Base-by-base conservation (phyloP, 2,113 vertebrate species). In the Cervus canadensis region DNA sequence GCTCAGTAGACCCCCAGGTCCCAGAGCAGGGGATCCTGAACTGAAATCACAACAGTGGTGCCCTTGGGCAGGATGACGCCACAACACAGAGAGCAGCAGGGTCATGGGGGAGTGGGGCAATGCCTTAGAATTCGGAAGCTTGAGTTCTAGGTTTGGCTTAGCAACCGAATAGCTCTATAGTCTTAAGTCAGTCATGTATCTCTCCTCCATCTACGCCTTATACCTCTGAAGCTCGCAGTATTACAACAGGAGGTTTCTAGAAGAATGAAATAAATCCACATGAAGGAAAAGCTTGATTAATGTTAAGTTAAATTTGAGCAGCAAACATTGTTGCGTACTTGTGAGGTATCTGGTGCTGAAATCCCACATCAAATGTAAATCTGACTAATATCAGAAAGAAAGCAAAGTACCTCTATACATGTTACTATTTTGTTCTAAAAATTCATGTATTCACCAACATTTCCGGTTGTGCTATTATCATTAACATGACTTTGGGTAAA, bases 301-400 rank as follows among this genome's bases (percentile, higher is more conserved):
- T 88, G 21, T 71, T 50, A 82, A 93, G 76, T 92, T 92, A 87
- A 87, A 64, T 84, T 30, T 92, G 15, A 87, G 26, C 28, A 93
- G 86, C 30, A 76, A 82, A 83, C 5, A 15, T 40, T 89, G 45
- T 33, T 89, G 59, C n/a, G 25, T 11, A 16, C 23, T 93, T 71
- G 57, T n/a, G 71, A 91, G 13, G 76, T 81, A 48, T 48, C 36
- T 89, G 76, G 45, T 83, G 43, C n/a, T 36, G 36, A n/a, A 19
- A 92, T n/a, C 91, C 21, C 36, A 23, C 25, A 57, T 89, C 56
- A 85, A 84, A 40, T 4, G 28, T 81, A 71, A 87, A 33, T 71
- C 7, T 92, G 52, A 90, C n/a, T 92, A 94, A 76, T 78, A 90
- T n/a, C 87, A 36, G 28, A 79, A 67, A 30, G 78, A 85, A 43